A percentile compares a stretch with the other conserved stretches of the same genome.
phyloP scores from a whole-genome alignment of 2,888 invertebrate genomes.

The Muscina levida region DNA sequence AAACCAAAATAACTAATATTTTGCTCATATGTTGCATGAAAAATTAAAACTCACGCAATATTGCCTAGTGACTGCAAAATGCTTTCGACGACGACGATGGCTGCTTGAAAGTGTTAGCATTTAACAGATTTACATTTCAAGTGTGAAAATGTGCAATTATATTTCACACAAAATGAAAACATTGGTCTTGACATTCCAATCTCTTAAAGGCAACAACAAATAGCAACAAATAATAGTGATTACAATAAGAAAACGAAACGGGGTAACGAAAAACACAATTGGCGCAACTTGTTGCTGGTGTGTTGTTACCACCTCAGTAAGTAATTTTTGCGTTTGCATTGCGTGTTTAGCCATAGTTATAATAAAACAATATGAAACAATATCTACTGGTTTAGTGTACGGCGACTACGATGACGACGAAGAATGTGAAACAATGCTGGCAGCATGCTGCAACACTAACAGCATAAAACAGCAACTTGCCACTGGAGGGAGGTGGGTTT shows the following conservation, averaged over 20 bases:
- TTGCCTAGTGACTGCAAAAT: too few species aligned
- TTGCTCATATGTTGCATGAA: too few species aligned
- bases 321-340: constrained; percentile 20
- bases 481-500: background rate
- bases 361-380: constrained; percentile 24
- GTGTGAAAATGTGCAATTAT: constrained; percentile 29
- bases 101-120: too few species aligned
- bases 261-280: constrained; percentile 8
- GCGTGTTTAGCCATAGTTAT: constrained; percentile 32
- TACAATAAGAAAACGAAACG: background rate
- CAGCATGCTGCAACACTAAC: background rate
- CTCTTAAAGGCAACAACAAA: background rate
- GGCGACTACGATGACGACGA: too few species aligned
- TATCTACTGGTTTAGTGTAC: too few species aligned
- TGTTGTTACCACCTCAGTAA: background rate
- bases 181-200: constrained; percentile 39
- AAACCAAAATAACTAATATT: too few species aligned
- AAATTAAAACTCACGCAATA: too few species aligned
- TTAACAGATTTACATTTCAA: constrained; percentile 24
- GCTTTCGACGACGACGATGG: too few species aligned
- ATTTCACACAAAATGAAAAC: constrained; percentile 2
- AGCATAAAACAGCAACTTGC: background rate
- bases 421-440: background rate
- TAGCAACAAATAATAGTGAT: background rate
- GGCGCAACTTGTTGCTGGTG: constrained; percentile 18